Conservation (phyloP, 1,140 invertebrate species). For the Drosophila trapezifrons region DNA sequence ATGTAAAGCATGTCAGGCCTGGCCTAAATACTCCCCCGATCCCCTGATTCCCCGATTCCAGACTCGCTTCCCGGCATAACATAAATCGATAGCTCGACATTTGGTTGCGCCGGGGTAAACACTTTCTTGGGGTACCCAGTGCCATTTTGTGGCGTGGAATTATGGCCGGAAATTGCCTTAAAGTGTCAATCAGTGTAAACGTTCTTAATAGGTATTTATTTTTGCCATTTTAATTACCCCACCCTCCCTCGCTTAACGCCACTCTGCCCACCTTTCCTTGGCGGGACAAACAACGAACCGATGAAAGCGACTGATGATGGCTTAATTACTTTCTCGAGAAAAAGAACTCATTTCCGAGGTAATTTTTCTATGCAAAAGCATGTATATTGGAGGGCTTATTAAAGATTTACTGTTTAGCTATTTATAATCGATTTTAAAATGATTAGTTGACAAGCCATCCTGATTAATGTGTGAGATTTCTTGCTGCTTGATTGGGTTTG, state of each 20-base stretch:
- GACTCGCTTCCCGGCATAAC: constrained; percentile 14
- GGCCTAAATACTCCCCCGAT: constrained; percentile 27
- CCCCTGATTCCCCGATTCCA: not conserved
- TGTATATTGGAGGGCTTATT: constrained; percentile 4
- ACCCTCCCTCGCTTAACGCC: constrained; percentile 9
- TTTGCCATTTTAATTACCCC: constrained; percentile 64
- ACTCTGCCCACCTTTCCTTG: constrained; percentile 9
- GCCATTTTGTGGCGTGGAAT: constrained; percentile 55
- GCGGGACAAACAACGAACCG: constrained; percentile 40
- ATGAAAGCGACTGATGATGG: constrained; percentile 43
- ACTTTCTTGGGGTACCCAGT: constrained; percentile 38
- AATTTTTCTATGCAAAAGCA: constrained; percentile 10
- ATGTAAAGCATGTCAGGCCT: constrained; percentile 48
- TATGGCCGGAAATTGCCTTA: constrained; percentile 61
- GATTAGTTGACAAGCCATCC: constrained; percentile 10
- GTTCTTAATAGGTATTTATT: constrained; percentile 63
- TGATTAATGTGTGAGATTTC: constrained; percentile 7
- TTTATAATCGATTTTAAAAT: constrained; percentile 15
- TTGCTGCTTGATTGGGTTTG: not conserved
- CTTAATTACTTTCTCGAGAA: constrained; percentile 46
- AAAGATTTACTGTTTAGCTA: constrained; percentile 11
- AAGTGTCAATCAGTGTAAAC: constrained; percentile 59
- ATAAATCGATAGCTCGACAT: constrained; percentile 57
- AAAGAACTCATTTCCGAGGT: constrained; percentile 46
- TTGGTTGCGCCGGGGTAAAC: constrained; percentile 43